A percentile compares a stretch with the other conserved stretches of the same genome.
These are phyloP conservation scores for Pelobates fuscus DNA, from an alignment of 2,113 vertebrate species.

Conservation along the genomic window DNA sequence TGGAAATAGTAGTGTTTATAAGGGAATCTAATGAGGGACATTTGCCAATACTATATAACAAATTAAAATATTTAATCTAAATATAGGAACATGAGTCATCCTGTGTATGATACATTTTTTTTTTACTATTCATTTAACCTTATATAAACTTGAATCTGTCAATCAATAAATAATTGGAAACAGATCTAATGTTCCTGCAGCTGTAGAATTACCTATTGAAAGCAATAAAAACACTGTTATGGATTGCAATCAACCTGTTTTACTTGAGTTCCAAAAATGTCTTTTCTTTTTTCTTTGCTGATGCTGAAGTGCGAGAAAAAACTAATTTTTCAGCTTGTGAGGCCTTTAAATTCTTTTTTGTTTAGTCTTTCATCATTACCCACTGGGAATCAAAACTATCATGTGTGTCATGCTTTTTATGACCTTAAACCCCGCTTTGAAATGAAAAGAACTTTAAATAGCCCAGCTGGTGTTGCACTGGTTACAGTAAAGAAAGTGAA, in stretches of 20 bases:
- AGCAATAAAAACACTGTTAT: slow-evolving; percentile 59
- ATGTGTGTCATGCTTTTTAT: slow-evolving; percentile 77
- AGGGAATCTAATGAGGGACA: slow-evolving; percentile 18
- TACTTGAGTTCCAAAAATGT: slow-evolving; percentile 37
- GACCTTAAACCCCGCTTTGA: slow-evolving; percentile 73
- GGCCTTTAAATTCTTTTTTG: slow-evolving; percentile 65
- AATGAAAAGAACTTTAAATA: slow-evolving; percentile 79
- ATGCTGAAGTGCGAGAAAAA: too few species aligned
- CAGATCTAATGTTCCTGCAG: slow-evolving; percentile 58
- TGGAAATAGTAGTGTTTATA: slow-evolving; percentile 40
- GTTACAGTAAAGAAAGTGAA: slow-evolving; percentile 48
- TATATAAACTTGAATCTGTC: slow-evolving; percentile 70
- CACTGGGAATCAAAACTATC: slow-evolving; percentile 72
- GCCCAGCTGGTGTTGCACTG: slow-evolving; percentile 69
- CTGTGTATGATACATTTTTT: slow-evolving; percentile 56
- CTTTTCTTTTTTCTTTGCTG: not conserved
- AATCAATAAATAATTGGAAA: slow-evolving; percentile 67
- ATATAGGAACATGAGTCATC: slow-evolving; percentile 59
- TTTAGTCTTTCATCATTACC: slow-evolving; percentile 71
- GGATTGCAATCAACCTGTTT: slow-evolving; percentile 53
- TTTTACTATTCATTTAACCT: slow-evolving; percentile 62
- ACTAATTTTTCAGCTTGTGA: slow-evolving; percentile 53
- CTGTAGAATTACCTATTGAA: slow-evolving; percentile 62
- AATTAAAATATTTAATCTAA: slow-evolving; percentile 55
- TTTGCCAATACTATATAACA: slow-evolving; percentile 54